These are phyloP conservation scores for Fragum fragum DNA, from an alignment of 2,888 invertebrate species.

Conservation along the genomic window DNA sequence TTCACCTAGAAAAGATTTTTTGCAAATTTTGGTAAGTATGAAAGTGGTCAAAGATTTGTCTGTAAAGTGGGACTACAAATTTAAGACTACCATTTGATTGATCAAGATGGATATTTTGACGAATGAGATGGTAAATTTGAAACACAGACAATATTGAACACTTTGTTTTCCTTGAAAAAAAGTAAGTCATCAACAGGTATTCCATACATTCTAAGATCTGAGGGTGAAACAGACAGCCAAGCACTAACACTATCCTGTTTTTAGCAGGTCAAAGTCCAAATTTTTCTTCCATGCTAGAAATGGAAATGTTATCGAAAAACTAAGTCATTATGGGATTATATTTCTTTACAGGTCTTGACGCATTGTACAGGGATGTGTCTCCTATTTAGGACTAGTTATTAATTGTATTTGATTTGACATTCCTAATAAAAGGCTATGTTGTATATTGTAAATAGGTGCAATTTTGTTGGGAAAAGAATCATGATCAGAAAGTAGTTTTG, in stretches of 20 bases:
- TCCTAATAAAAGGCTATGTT: conserved; percentile 64
- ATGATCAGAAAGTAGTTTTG: conserved; percentile 66
- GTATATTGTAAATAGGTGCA: conserved; percentile 70
- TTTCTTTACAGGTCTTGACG: conserved; percentile 38
- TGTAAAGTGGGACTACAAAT: no score
- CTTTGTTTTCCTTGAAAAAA: no score
- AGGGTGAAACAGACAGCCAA: not conserved
- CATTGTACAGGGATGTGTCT: not conserved
- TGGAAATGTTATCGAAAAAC: not conserved
- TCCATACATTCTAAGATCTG: not conserved
- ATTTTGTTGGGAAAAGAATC: conserved; percentile 70
- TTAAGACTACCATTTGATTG: no score
- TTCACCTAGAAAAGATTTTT: no score
- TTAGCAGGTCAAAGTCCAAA: not conserved
- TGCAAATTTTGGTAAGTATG: not conserved
- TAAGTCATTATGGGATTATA: not conserved
- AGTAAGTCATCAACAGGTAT: conserved; percentile 1
- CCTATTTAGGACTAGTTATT: conserved; percentile 9
- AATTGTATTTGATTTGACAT: conserved; percentile 24
- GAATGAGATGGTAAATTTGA: no score
- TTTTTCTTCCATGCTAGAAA: not conserved
- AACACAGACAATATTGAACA: no score
- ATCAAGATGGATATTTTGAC: no score
- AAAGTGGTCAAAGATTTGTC: not conserved
- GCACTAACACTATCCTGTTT: conserved; percentile 24